Evolutionary conservation across 2,113 vertebrate genomes (phyloP).

Genomic region (Melanerpes aurifrons): DNA sequence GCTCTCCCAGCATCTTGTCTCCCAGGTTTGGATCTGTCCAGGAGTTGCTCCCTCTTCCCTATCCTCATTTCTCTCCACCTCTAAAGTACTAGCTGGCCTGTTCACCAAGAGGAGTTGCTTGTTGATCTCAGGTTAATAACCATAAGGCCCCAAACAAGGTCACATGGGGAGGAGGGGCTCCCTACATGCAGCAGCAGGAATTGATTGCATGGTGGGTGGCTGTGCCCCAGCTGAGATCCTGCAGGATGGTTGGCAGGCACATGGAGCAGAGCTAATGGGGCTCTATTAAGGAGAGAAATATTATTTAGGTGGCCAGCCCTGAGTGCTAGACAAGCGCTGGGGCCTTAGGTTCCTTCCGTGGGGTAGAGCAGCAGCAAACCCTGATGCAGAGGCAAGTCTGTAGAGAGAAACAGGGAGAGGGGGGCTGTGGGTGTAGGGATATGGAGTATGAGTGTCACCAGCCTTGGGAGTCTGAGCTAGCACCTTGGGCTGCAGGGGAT

Average conservation of each 20-base stretch:
- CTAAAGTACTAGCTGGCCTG: not conserved
- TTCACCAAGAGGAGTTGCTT: not conserved
- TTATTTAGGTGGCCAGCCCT: not conserved
- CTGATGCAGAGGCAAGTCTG: not conserved
- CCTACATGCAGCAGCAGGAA: fast-evolving
- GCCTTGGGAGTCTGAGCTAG: not conserved
- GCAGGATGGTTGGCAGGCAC: fast-evolving
- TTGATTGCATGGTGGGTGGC: not conserved
- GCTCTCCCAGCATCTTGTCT: not conserved
- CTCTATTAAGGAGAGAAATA: not conserved
- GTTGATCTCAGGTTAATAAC: not conserved
- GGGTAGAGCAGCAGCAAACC: not conserved
- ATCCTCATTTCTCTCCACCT: not conserved
- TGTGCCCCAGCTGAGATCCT: not conserved
- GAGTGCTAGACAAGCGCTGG: not conserved
- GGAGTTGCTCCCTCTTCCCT: not conserved
- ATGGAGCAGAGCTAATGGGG: not conserved
- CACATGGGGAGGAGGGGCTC: not conserved
- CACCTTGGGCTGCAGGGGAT: fast-evolving
- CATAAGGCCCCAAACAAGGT: not conserved
- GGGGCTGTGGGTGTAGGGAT: not conserved
- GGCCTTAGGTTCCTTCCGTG: not conserved
- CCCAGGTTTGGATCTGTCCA: not conserved
- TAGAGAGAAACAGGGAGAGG: not conserved
- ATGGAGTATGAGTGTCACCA: not conserved